phyloP scores from a whole-genome alignment of 2,888 invertebrate genomes.

The Trachelus iudaicus region DNA sequence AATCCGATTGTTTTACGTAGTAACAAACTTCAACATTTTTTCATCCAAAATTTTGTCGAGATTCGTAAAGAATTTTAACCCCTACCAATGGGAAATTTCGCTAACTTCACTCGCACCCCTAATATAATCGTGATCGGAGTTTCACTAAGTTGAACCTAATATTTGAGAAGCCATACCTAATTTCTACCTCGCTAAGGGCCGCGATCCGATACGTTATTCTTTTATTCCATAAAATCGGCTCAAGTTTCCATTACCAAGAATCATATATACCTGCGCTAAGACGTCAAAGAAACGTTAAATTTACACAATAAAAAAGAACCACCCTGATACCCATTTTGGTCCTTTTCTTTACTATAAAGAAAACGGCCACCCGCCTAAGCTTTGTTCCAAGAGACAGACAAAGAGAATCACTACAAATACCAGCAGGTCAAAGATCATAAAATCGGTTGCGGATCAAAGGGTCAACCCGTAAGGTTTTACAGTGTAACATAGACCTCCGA shows the following conservation, averaged over 20 bases:
- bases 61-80: constrained; percentile 12
- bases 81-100: constrained; percentile 26
- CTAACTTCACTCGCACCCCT: constrained; percentile 24
- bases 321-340: no score
- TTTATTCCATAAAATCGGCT: constrained; percentile 45
- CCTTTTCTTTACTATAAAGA: no score
- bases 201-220: constrained; percentile 21
- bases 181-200: constrained; percentile 12
- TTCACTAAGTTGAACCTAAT: constrained; percentile 51
- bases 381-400: no score
- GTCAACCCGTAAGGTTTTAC: no score
- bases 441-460: no score
- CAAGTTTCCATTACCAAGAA: constrained; percentile 15
- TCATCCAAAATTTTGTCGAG: not conserved
- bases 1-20: not conserved
- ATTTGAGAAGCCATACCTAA: constrained; percentile 41
- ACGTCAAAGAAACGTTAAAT: constrained; percentile 34
- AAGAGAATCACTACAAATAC: no score
- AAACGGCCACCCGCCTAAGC: no score
- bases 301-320: constrained; percentile 18
- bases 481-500: no score
- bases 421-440: no score
- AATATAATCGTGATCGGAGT: constrained; percentile 14
- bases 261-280: not conserved
- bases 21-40: not conserved